A percentile compares a stretch with the other conserved stretches of the same genome.
phyloP scores from a whole-genome alignment of 2,113 vertebrate species.

The Daubentonia madagascariensis region DNA sequence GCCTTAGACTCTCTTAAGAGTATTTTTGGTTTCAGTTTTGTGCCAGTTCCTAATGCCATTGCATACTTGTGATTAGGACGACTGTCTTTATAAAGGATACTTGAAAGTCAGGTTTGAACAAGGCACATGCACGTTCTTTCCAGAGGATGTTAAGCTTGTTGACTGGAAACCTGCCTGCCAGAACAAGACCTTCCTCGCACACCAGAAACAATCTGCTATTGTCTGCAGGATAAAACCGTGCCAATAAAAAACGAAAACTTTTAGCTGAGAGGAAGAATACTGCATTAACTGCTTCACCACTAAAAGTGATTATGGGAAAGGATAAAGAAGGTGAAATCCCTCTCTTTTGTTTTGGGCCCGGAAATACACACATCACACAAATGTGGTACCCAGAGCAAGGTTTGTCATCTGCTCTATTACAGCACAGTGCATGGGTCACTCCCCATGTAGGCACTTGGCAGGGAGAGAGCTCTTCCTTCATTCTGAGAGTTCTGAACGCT shows the following conservation, averaged over 20 bases:
- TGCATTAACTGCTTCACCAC: slow-evolving; percentile 79
- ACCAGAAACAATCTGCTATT: slow-evolving; percentile 83
- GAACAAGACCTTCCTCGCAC: slow-evolving; percentile 80
- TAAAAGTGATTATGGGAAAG: slow-evolving; percentile 59
- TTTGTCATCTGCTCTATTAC: not conserved
- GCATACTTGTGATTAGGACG: slow-evolving; percentile 8
- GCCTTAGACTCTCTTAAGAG: not conserved
- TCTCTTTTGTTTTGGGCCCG: not conserved
- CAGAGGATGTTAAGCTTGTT: slow-evolving; percentile 77
- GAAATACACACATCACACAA: not conserved
- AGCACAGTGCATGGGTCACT: accelerated
- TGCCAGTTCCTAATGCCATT: slow-evolving; percentile 4
- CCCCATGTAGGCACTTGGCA: not conserved
- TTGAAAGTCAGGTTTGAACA: slow-evolving; percentile 79
- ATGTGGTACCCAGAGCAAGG: not conserved
- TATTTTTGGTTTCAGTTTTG: slow-evolving; percentile 46
- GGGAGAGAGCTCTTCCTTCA: not conserved
- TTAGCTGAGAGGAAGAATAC: slow-evolving; percentile 67
- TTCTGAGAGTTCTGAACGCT: not conserved
- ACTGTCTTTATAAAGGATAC: slow-evolving; percentile 63
- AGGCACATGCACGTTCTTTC: slow-evolving; percentile 42
- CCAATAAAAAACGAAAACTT: slow-evolving; percentile 78
- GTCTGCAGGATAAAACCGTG: slow-evolving; percentile 76
- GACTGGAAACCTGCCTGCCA: slow-evolving; percentile 82
- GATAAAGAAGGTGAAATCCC: not conserved